Percentiles rank a stretch among this genome's conserved stretches.
Conservation (phyloP, 2,888 invertebrate species). For the Apotomis betuletana region DNA sequence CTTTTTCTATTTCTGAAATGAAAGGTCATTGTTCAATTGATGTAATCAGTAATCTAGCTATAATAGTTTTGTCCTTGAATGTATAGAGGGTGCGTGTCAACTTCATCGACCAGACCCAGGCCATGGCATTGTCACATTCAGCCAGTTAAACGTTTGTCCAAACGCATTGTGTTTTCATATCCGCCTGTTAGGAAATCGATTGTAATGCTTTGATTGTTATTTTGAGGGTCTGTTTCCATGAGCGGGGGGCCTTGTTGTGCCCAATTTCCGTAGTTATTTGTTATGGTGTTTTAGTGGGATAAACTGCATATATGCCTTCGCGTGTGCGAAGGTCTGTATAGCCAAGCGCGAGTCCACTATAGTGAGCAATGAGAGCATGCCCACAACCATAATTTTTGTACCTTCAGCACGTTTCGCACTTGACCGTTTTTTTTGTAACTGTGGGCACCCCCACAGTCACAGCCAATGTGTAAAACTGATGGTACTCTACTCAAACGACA, state of each 20-base stretch:
- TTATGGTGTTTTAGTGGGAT: not conserved
- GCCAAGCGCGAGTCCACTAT: too few species aligned
- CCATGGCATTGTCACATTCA: conserved; percentile 40
- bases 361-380: too few species aligned
- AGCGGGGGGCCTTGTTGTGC: conserved; percentile 33
- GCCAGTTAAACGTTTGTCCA: conserved; percentile 35
- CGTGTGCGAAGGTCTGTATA: not conserved
- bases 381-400: too few species aligned
- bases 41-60: conserved; percentile 4
- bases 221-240: conserved; percentile 33
- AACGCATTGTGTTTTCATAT: conserved; percentile 45
- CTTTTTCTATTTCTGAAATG: conserved; percentile 32
- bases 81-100: conserved; percentile 37
- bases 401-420: too few species aligned
- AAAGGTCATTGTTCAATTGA: conserved; percentile 37
- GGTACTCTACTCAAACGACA: too few species aligned
- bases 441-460: too few species aligned
- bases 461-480: too few species aligned
- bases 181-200: conserved; percentile 49
- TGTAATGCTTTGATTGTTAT: conserved; percentile 34
- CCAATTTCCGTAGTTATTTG: conserved; percentile 20
- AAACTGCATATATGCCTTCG: not conserved
- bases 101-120: conserved; percentile 36
- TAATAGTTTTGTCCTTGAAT: conserved; percentile 27
- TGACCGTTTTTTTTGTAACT: too few species aligned